A percentile compares a stretch with the other conserved stretches of the same genome.
phyloP scores from a whole-genome alignment of 53 echinoderm and acorn worm genomes.

The Echinometra lucunter region DNA sequence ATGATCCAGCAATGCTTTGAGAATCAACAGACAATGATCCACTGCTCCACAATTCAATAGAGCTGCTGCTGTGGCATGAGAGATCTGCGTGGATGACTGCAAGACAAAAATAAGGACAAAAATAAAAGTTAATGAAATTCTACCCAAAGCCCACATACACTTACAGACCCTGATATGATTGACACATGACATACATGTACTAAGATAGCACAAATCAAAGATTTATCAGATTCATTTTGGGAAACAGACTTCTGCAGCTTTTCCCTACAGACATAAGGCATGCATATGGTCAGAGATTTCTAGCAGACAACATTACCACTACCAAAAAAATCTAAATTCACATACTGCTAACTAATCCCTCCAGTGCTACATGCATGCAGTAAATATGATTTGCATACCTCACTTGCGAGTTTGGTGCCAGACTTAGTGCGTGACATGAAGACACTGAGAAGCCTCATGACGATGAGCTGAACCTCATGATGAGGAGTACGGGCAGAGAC shows the following conservation, averaged over 20 bases:
- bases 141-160: no score
- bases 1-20: slow-evolving; percentile 94
- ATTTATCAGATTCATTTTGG: no score
- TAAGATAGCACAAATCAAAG: neutral
- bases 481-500: slow-evolving; percentile 87
- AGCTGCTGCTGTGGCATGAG: slow-evolving; percentile 94
- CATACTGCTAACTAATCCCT: neutral
- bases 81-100: slow-evolving; percentile 95
- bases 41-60: slow-evolving; percentile 94
- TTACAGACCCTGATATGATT: no score
- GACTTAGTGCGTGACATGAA: slow-evolving; percentile 99
- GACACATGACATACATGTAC: no score
- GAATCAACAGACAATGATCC: slow-evolving; percentile 94
- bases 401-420: slow-evolving; percentile 92
- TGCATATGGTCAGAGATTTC: no score
- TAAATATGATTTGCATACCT: slow-evolving; percentile 69
- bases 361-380: no score
- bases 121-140: no score
- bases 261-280: neutral
- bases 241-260: neutral
- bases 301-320: no score
- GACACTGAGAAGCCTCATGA: slow-evolving; percentile 97
- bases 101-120: neutral
- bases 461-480: slow-evolving; percentile 98
- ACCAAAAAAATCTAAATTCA: no score